These are phyloP conservation scores for Tyria jacobaeae DNA, from an alignment of 2,888 invertebrate genomes.

Conservation along the genomic window DNA sequence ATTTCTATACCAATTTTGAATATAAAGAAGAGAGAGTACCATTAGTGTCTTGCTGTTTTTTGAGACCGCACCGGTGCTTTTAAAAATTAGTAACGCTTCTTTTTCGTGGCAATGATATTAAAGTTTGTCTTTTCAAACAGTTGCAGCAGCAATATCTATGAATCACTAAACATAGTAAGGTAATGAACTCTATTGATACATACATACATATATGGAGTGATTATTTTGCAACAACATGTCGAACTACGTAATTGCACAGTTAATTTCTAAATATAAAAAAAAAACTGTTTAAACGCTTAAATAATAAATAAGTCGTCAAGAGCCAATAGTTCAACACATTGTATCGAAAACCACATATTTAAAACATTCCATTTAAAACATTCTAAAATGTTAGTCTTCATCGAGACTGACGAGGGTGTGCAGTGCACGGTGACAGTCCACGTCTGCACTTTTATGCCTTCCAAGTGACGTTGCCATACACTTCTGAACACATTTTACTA, in stretches of 20 bases:
- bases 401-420: slow-evolving; percentile 57
- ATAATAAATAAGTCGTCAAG: too few species aligned
- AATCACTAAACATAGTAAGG: not conserved
- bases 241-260: not conserved
- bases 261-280: too few species aligned
- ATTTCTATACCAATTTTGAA: slow-evolving; percentile 53
- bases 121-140: slow-evolving; percentile 13
- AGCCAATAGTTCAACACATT: not conserved
- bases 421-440: slow-evolving; percentile 56
- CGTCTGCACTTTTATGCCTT: slow-evolving; percentile 49
- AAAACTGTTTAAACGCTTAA: too few species aligned
- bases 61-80: slow-evolving; percentile 49
- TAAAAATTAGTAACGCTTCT: slow-evolving; percentile 42
- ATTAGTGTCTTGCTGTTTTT: slow-evolving; percentile 36
- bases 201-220: not conserved
- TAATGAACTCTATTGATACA: not conserved
- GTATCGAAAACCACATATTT: slow-evolving; percentile 24
- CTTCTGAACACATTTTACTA: not conserved
- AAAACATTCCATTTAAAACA: slow-evolving; percentile 31
- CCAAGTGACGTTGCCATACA: slow-evolving; percentile 30
- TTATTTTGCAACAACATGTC: not conserved
- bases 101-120: slow-evolving; percentile 29
- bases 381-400: slow-evolving; percentile 48
- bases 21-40: slow-evolving; percentile 49
- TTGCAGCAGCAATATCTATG: too few species aligned